phyloP scores from a whole-genome alignment of 2,888 invertebrate genomes.

The Camptogramma bilineatum region DNA sequence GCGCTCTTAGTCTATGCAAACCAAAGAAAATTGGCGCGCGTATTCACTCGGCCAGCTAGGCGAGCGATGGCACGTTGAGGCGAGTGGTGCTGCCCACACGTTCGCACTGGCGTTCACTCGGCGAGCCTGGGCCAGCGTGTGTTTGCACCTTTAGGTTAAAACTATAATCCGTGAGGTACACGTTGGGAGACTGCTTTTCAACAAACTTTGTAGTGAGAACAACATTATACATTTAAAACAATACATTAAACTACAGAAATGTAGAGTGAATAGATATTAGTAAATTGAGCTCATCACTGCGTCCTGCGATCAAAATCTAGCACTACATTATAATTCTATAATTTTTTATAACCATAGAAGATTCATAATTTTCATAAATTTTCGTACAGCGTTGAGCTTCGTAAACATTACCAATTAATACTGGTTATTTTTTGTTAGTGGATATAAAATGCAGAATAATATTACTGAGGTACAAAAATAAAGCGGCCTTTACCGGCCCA shows the following conservation, averaged over 20 bases:
- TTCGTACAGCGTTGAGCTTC: conserved; percentile 37
- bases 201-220: conserved; percentile 54
- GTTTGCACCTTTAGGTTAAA: too few relatives aligned
- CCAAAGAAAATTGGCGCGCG: too few relatives aligned
- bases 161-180: not conserved
- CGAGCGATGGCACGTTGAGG: too few relatives aligned
- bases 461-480: conserved; percentile 59
- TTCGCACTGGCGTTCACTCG: too few relatives aligned
- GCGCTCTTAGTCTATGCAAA: too few relatives aligned
- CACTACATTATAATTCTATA: conserved; percentile 44
- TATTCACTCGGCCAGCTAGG: too few relatives aligned
- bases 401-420: conserved; percentile 54
- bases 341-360: conserved; percentile 40
- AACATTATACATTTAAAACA: conserved; percentile 25
- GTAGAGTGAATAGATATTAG: conserved; percentile 32
- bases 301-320: conserved; percentile 42
- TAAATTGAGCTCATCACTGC: conserved; percentile 40
- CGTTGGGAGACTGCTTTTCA: conserved; percentile 35
- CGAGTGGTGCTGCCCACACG: too few relatives aligned
- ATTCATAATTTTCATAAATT: conserved; percentile 19
- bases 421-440: conserved; percentile 62
- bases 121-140: too few relatives aligned
- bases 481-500: conserved; percentile 47
- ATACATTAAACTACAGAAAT: conserved; percentile 38
- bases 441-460: conserved; percentile 49